Base-by-base conservation (phyloP, 2,888 invertebrate species). In the Eudasyphora cyanicolor region DNA sequence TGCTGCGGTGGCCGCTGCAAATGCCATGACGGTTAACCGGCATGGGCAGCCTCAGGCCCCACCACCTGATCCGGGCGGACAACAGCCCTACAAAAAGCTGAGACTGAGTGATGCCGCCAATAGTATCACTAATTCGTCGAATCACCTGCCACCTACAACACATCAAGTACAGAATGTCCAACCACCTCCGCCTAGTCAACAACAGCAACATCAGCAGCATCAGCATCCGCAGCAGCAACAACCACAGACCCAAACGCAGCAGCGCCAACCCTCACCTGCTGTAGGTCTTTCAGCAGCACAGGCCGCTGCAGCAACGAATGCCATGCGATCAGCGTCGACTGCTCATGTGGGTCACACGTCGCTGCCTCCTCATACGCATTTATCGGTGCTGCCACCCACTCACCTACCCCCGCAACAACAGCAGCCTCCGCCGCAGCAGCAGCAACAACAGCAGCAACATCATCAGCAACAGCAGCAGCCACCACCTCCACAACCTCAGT, bases 131-230 rank as follows among this genome's bases (percentile, higher is more conserved):
- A 87, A 85, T 42, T 79, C 85, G 32, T 78, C 82, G 70, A 91
- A 91, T 89, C 91, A 91, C 90, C 90, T 91, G 91, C 91, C 90
- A 85, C 86, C 89, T 54, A 84, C 78, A 73, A 93, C 95, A 94
- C 93, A 94, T 79, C 84, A 84, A 79, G 64, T 84, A 54, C 84
- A 84, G 76, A 84, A 81, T 81, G 85, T 73, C 74, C 87, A 95
- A 91, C 93, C 95, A 83, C 93, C 95, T 90, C 93, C 93, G 86
- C 86, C 87, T 85, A 93, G 93, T 86, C 91, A 92, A 81, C 92
- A 93, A 17, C 85, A 82, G 12, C 85, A 85, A 17, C 83, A 79
- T 1, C 82, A 82, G 19, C 84, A 80, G 8, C 84, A 82, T 12
- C 84, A 82, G 5, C 86, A 82, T 2, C 86, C 76, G 6, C 84